Evolutionary conservation across 2,113 vertebrate genomes (phyloP).

Genomic region (Cheirogaleus medius): DNA sequence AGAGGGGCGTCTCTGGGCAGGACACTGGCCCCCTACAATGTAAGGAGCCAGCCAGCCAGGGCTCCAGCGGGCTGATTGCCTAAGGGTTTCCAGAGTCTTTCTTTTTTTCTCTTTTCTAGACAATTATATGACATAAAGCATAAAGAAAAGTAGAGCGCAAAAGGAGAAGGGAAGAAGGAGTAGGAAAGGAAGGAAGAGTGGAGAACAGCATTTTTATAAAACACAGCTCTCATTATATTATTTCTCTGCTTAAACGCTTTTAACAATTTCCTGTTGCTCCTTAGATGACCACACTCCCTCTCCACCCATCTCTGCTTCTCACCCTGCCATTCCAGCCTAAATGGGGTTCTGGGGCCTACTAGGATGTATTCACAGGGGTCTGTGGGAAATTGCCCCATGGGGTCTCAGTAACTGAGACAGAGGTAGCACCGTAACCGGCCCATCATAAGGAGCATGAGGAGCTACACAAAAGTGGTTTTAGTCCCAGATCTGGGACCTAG

Average conservation of each 20-base stretch:
- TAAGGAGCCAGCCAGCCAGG: background rate
- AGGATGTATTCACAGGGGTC: no score
- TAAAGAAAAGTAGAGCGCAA: background rate
- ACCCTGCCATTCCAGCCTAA: background rate
- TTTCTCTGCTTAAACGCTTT: background rate
- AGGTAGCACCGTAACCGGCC: background rate
- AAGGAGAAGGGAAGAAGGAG: background rate
- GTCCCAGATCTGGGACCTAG: background rate
- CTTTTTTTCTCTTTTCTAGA: background rate
- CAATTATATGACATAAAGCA: background rate
- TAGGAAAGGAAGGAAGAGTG: background rate
- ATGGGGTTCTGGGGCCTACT: background rate
- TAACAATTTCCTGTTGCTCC: background rate
- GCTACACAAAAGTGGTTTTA: background rate
- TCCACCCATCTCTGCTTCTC: background rate
- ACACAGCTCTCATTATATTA: background rate
- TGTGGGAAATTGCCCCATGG: constrained; percentile 2
- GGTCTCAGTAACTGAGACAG: background rate
- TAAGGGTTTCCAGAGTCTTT: background rate
- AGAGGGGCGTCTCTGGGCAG: background rate
- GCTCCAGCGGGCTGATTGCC: background rate
- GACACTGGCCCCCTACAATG: background rate
- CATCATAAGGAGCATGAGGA: background rate
- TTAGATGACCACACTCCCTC: background rate
- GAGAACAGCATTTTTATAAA: background rate